Base-by-base conservation (phyloP, 2,113 vertebrate genomes). In the Zonotrichia leucophrys region DNA sequence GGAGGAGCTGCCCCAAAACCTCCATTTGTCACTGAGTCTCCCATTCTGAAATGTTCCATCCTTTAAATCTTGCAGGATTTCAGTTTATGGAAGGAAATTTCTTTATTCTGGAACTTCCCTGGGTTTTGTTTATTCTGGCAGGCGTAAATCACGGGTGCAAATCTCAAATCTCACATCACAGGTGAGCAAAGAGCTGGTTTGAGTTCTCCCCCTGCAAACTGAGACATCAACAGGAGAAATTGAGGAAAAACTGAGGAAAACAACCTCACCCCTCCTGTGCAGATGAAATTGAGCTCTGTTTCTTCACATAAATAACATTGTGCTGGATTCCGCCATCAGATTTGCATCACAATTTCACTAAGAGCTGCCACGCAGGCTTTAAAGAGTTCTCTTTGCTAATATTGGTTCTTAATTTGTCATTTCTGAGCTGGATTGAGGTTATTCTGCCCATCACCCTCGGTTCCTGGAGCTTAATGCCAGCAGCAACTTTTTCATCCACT, bases 201-300 rank as follows among this genome's bases (percentile, higher is more conserved):
- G 0, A 25, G 35, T 2, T 14, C 8, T 55, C 4, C 35, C 53
- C 7, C 39, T 39, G 49, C 73, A 30, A 39, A 66, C 15, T 15
- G 53, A 2, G 13, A 7, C 63, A 74, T 3, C 27, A 20, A 11
- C 17, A 7, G 0, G 24, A 28, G 56, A 18, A 44, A 47, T 8
- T 4, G 18, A 5, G 37, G 15, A 28, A 19, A 11, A 11, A 27
- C 1, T 0, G 0, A 46, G 37, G 39, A 21, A 30, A 23, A 20
- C 86, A 47, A 49, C 10, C 33, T 50, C 25, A 47, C 33, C 72
- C 44, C 74, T 73, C 66, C 53, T 7, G 30, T 47, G 33, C 92
- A 28, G 28, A 24, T 5, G 31, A 55, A 73, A 83, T 28, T 1
- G 5, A 91, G 56, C 53, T 70, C 72, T 35, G 49, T 27, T 82